Percentiles rank a stretch among this genome's conserved stretches.
Conservation (phyloP, 1,140 invertebrate genomes). For the Microplitis mediator region DNA sequence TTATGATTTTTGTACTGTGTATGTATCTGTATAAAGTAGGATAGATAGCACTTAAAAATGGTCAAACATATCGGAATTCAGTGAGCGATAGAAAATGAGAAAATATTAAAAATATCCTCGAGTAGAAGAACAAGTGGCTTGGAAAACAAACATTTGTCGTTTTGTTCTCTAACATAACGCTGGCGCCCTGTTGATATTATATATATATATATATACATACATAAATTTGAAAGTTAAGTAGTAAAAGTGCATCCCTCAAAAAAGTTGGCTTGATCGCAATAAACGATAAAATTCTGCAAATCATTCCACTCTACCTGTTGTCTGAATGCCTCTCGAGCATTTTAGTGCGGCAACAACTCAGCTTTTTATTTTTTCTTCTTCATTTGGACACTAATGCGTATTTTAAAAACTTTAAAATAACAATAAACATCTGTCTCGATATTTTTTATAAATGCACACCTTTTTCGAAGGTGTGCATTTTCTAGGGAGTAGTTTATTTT, state of each 20-base stretch:
- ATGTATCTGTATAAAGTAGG: neutral
- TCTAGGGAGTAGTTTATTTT: too few species aligned
- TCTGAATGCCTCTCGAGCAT: neutral
- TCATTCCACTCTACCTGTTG: constrained; percentile 57
- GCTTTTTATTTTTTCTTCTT: neutral
- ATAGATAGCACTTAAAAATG: constrained; percentile 39
- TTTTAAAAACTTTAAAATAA: neutral
- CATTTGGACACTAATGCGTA: too few species aligned
- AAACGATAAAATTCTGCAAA: constrained; percentile 60
- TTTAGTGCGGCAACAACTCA: neutral
- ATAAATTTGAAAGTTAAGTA: too few species aligned
- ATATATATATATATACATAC: neutral
- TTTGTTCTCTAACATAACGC: neutral
- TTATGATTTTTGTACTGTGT: neutral
- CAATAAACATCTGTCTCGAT: neutral
- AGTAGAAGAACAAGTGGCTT: constrained; percentile 20
- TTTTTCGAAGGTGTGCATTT: neutral
- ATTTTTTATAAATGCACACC: neutral
- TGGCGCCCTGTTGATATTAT: neutral
- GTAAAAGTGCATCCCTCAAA: neutral
- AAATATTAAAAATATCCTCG: too few species aligned
- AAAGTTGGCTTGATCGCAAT: constrained; percentile 38
- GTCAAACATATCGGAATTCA: constrained; percentile 53
- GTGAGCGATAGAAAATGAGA: constrained; percentile 9
- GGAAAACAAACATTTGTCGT: constrained; percentile 13